phyloP scores from a whole-genome alignment of 2,113 vertebrate genomes.

The Smithornis capensis region DNA sequence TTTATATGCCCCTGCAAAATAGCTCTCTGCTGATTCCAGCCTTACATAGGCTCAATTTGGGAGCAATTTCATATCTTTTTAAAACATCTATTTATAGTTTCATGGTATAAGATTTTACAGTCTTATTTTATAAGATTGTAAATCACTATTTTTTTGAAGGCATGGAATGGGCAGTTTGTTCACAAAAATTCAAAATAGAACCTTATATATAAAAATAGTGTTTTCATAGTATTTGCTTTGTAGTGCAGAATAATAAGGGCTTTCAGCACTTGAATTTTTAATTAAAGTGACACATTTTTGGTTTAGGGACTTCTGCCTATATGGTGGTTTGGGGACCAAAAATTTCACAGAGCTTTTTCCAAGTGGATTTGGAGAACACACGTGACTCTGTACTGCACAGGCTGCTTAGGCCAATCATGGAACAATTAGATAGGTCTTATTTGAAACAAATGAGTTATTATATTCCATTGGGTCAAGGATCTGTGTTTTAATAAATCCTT shows the following conservation, averaged over 20 bases:
- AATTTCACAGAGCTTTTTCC: not conserved
- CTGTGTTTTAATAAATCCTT: slow-evolving; percentile 54
- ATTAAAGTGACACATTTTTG: not conserved
- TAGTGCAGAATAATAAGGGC: not conserved
- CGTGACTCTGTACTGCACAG: not conserved
- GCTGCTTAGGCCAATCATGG: not conserved
- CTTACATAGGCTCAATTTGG: slow-evolving; percentile 33
- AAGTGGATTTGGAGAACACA: not conserved
- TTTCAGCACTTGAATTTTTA: slow-evolving; percentile 6
- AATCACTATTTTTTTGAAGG: slow-evolving; percentile 29
- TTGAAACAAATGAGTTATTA: slow-evolving; percentile 49
- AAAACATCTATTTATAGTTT: slow-evolving; percentile 38
- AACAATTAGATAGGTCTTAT: slow-evolving; percentile 37
- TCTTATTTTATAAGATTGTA: not conserved
- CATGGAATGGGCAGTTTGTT: not conserved
- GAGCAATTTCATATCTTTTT: not conserved
- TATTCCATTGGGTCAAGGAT: slow-evolving; percentile 28
- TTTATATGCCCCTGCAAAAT: not conserved
- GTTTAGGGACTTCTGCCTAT: not conserved
- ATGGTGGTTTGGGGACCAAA: not conserved
- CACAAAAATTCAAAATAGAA: not conserved
- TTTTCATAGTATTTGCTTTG: not conserved
- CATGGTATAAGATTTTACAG: not conserved
- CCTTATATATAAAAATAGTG: not conserved
- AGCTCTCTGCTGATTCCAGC: not conserved